A percentile compares a stretch with the other conserved stretches of the same genome.
These are phyloP conservation scores for Agonopterix alstromeriana DNA, from an alignment of 2,888 invertebrate species.

Conservation along the genomic window DNA sequence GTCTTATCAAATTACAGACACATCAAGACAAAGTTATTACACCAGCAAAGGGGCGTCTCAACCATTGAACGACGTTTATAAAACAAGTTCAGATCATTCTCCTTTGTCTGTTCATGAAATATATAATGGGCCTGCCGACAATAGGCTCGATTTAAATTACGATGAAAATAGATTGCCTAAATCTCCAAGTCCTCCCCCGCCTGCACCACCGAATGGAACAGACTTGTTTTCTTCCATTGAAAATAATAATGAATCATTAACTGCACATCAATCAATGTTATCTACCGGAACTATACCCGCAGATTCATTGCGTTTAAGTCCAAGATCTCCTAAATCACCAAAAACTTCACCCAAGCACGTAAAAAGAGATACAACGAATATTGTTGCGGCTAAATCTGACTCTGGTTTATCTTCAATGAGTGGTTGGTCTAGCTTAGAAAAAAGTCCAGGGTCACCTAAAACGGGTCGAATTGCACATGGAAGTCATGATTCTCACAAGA, in stretches of 20 bases:
- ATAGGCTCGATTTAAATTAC: constrained; percentile 62
- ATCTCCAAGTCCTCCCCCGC: constrained; percentile 87
- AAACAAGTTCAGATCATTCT: constrained; percentile 73
- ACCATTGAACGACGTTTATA: constrained; percentile 69
- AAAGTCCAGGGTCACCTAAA: constrained; percentile 89
- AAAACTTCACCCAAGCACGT: constrained; percentile 83
- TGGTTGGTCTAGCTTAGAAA: constrained; percentile 90
- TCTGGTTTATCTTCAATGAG: constrained; percentile 92
- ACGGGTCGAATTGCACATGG: constrained; percentile 60
- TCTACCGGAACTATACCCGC: constrained; percentile 40
- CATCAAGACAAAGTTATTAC: constrained; percentile 55
- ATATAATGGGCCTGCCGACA: constrained; percentile 74
- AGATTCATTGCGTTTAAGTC: constrained; percentile 78
- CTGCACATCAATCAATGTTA: constrained; percentile 45
- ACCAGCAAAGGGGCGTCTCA: constrained; percentile 50
- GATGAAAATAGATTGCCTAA: constrained; percentile 64
- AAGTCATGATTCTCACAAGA: constrained; percentile 59
- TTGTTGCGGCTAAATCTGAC: constrained; percentile 88
- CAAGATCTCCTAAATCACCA: constrained; percentile 84
- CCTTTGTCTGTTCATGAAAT: constrained; percentile 80
- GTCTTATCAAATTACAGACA: constrained; percentile 64
- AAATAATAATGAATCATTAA: constrained; percentile 45
- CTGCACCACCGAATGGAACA: constrained; percentile 83
- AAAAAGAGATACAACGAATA: constrained; percentile 77
- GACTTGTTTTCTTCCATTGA: constrained; percentile 64